Evolutionary conservation across 2,888 invertebrate species (phyloP).

Genomic region (Drosophila acutilabella): DNA sequence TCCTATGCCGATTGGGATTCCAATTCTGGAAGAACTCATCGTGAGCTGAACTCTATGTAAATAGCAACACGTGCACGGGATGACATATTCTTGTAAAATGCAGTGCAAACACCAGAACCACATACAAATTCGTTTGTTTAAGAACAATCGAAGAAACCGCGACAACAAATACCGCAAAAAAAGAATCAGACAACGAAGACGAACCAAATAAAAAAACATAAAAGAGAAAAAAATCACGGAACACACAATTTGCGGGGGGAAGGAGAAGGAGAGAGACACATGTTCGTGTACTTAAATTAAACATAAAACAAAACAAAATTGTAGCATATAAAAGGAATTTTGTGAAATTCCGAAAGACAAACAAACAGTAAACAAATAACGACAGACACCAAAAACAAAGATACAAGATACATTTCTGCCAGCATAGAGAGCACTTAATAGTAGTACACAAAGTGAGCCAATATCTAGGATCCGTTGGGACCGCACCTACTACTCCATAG

Average conservation of each 20-base stretch:
- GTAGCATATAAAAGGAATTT: conserved; percentile 71
- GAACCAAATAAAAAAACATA: conserved; percentile 30
- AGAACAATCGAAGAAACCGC: conserved; percentile 68
- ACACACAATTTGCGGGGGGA: conserved; percentile 49
- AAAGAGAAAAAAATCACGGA: conserved; percentile 48
- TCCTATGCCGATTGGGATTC: background rate
- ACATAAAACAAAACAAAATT: conserved; percentile 67
- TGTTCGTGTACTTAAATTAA: conserved; percentile 64
- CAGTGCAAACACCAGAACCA: conserved; percentile 55
- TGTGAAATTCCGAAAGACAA: conserved; percentile 76
- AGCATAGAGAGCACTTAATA: conserved; percentile 53
- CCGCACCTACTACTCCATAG: conserved; percentile 61
- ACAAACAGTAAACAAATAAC: conserved; percentile 58
- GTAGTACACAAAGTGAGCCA: conserved; percentile 48
- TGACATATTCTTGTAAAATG: conserved; percentile 64
- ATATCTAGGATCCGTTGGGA: conserved; percentile 62
- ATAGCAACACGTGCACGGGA: conserved; percentile 52
- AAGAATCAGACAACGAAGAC: background rate
- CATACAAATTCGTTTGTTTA: conserved; percentile 53
- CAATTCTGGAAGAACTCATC: background rate
- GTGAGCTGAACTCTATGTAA: conserved; percentile 33
- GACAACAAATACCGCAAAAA: conserved; percentile 75
- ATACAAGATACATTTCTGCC: conserved; percentile 49
- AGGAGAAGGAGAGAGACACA: conserved; percentile 37
- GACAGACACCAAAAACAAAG: conserved; percentile 40